These are phyloP conservation scores for Idaea aversata DNA, from an alignment of 2,888 invertebrate genomes.

Conservation along the genomic window DNA sequence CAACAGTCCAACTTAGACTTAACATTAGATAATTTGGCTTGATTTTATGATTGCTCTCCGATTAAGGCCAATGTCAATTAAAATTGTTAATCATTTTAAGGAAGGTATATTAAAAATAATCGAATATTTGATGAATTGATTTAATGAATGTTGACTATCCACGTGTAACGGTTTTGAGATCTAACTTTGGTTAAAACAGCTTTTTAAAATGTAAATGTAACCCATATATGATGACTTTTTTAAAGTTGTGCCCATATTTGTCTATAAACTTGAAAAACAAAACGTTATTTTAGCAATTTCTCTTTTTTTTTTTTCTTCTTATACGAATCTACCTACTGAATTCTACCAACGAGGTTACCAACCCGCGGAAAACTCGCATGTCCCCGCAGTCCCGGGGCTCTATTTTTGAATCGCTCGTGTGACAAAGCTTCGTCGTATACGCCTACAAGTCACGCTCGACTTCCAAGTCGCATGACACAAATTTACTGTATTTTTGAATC, in stretches of 20 bases:
- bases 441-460: too few species aligned
- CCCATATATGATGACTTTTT: background rate
- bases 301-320: background rate
- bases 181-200: background rate
- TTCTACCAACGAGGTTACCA: background rate
- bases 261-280: background rate
- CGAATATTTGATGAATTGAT: background rate
- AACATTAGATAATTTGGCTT: constrained; percentile 25
- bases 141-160: background rate
- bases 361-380: background rate
- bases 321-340: background rate
- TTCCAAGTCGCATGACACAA: too few species aligned
- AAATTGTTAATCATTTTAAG: constrained; percentile 6
- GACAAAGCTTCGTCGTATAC: too few species aligned
- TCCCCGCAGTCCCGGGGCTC: too few species aligned
- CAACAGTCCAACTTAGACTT: constrained; percentile 22
- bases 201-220: background rate
- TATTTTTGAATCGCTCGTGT: too few species aligned
- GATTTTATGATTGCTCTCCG: constrained; percentile 28
- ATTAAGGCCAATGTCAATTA: constrained; percentile 32
- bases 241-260: background rate
- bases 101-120: background rate
- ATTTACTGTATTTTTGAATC: too few species aligned
- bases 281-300: background rate
- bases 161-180: background rate